Evolutionary conservation across 2,797 vertebrate species (phyloP).

Genomic region (Gymnothorax reevesii): DNA sequence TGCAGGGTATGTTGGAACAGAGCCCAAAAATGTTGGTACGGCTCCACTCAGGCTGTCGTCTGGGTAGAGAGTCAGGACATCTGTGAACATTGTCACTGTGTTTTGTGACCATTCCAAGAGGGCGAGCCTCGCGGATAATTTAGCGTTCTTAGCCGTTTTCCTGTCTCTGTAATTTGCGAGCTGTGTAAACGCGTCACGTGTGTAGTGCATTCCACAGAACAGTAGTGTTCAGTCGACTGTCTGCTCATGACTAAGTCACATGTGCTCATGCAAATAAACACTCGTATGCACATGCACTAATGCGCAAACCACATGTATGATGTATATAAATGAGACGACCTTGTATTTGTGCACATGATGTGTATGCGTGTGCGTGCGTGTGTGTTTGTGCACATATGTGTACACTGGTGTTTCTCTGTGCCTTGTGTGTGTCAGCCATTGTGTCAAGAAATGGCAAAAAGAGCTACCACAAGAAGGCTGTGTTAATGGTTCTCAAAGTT

Average conservation of each 20-base stretch:
- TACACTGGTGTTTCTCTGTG: conserved; percentile 32
- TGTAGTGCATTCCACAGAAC: conserved; percentile 26
- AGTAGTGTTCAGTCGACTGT: not conserved
- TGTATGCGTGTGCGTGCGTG: conserved; percentile 22
- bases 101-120: conserved; percentile 55
- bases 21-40: not conserved
- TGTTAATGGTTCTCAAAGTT: not conserved
- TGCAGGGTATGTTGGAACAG: not conserved
- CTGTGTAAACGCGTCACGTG: conserved; percentile 6
- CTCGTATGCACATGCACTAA: not conserved
- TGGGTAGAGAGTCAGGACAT: conserved; percentile 7
- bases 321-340: not conserved
- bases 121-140: conserved; percentile 40
- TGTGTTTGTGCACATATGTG: not conserved
- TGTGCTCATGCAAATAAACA: not conserved
- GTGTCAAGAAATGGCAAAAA: conserved; percentile 10
- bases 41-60: conserved; percentile 33
- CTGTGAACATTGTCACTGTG: conserved; percentile 35
- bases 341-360: not conserved
- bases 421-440: not conserved
- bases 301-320: not conserved
- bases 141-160: conserved; percentile 8
- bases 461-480: conserved; percentile 23
- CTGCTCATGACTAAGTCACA: not conserved
- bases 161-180: not conserved